A percentile compares a stretch with the other conserved stretches of the same genome.
Conservation (phyloP, 2,113 vertebrate species). For the Channa argus region DNA sequence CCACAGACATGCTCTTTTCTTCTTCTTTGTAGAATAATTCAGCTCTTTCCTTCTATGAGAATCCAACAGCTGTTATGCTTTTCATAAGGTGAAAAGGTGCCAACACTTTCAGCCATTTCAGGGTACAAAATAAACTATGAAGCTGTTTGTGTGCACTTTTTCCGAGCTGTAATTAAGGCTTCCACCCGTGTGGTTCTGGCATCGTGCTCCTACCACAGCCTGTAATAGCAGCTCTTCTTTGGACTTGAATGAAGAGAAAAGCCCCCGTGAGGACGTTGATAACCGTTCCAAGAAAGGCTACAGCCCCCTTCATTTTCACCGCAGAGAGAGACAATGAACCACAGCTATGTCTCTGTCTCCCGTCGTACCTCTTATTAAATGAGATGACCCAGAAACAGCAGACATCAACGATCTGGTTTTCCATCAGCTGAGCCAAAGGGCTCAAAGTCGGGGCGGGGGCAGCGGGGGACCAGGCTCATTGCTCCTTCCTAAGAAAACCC, state of each 20-base stretch:
- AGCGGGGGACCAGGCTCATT: background rate
- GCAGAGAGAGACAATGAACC: background rate
- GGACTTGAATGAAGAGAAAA: background rate
- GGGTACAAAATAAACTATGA: background rate
- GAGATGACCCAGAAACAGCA: conserved; percentile 45
- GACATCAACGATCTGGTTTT: background rate
- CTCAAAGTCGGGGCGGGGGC: background rate
- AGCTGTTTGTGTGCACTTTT: conserved; percentile 14
- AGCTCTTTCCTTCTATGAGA: too few relatives aligned
- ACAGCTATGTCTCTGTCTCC: conserved; percentile 32
- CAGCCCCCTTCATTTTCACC: conserved; percentile 5
- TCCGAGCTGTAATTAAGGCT: conserved; percentile 2
- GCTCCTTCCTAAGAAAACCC: background rate
- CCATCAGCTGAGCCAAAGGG: background rate
- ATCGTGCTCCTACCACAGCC: background rate
- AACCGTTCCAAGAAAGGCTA: background rate
- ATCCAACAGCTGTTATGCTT: too few relatives aligned
- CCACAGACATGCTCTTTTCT: too few relatives aligned
- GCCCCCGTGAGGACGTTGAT: background rate
- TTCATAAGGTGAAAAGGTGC: too few relatives aligned
- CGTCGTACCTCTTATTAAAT: background rate
- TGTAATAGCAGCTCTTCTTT: conserved; percentile 18
- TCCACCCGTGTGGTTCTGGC: conserved; percentile 14
- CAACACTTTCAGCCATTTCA: too few relatives aligned
- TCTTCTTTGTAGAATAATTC: too few relatives aligned